These are phyloP conservation scores for Takifugu rubripes DNA, from an alignment of 2,797 vertebrate genomes.

Conservation along the genomic window DNA sequence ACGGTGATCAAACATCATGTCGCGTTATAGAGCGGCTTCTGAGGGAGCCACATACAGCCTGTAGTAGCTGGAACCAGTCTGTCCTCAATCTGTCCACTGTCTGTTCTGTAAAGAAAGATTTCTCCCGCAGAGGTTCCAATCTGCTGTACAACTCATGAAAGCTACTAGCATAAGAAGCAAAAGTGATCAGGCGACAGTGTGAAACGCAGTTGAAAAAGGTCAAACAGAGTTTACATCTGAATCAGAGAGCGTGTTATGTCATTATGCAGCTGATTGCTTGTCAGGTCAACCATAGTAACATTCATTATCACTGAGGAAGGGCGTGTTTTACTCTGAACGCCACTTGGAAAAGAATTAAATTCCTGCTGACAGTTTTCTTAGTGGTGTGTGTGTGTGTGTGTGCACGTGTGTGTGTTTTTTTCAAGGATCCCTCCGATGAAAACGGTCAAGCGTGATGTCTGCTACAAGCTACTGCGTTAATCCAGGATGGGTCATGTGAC, in stretches of 20 bases:
- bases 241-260: constrained; percentile 3
- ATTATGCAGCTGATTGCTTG: constrained; percentile 4
- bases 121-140: neutral
- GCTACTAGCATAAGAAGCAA: constrained; percentile 16
- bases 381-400: no score
- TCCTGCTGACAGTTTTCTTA: no score
- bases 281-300: constrained; percentile 7
- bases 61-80: neutral
- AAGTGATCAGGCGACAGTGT: constrained; percentile 5
- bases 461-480: neutral
- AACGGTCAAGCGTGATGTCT: no score
- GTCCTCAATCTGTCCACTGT: constrained; percentile 6
- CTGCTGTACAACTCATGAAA: constrained; percentile 7
- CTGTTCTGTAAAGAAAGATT: constrained; percentile 3
- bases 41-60: constrained; percentile 36
- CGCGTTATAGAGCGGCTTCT: constrained; percentile 35
- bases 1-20: constrained; percentile 53
- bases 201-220: constrained; percentile 26
- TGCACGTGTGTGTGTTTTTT: no score
- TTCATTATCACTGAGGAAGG: no score
- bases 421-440: no score
- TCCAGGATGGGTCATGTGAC: constrained; percentile 22
- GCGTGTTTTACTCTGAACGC: no score
- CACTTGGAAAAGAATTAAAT: no score
- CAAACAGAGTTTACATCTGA: constrained; percentile 29